Evolutionary conservation across 2,888 invertebrate genomes (phyloP).

Genomic region (Gisinianus flammeolus): DNA sequence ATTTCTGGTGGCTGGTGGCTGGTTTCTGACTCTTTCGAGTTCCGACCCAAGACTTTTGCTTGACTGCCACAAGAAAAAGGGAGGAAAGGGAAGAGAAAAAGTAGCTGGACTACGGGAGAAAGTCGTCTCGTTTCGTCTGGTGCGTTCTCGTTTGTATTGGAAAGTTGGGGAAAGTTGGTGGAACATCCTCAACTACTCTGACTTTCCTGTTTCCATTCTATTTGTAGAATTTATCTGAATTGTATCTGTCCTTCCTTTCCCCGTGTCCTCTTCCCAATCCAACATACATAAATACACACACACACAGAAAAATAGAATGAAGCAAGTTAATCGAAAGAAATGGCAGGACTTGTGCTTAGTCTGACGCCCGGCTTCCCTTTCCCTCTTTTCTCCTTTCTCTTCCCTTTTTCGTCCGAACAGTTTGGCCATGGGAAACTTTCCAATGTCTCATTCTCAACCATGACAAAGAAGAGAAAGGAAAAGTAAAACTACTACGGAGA

Average conservation of each 20-base stretch:
- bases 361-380: constrained; percentile 15
- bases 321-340: constrained; percentile 29
- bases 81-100: background rate
- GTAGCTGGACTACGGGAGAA: background rate
- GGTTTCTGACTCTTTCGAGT: background rate
- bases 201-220: constrained; percentile 35
- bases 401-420: background rate
- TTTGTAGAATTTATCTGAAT: constrained; percentile 33
- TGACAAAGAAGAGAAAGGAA: too few relatives aligned
- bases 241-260: constrained; percentile 12
- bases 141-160: too few relatives aligned
- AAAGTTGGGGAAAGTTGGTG: constrained; percentile 18
- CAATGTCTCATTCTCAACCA: background rate
- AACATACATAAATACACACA: background rate
- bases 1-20: background rate
- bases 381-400: background rate
- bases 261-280: background rate
- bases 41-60: constrained; percentile 13
- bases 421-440: too few relatives aligned
- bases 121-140: too few relatives aligned
- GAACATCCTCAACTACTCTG: constrained; percentile 33
- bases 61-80: background rate
- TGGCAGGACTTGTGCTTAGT: constrained; percentile 27
- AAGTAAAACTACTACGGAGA: too few relatives aligned
- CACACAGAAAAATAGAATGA: background rate